These are phyloP conservation scores for Chiridota heheva DNA, from an alignment of 35 echinoderm and acorn worm species.

Conservation along the genomic window DNA sequence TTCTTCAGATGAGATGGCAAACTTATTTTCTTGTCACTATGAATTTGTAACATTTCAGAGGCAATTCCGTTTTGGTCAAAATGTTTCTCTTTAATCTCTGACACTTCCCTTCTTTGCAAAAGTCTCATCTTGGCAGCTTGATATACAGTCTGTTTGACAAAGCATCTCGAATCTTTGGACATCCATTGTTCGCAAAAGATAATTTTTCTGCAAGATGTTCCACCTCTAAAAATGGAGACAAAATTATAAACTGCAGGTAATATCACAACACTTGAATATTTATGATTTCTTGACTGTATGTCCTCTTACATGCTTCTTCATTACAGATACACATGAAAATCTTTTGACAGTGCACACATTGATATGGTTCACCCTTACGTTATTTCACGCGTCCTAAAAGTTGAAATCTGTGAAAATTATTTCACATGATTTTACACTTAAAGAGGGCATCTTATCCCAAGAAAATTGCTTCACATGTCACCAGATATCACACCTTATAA, in stretches of 20 bases:
- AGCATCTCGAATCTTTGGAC: neutral
- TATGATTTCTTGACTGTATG: constrained; percentile 25
- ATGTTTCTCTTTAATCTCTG: neutral
- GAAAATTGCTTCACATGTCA: too few species aligned
- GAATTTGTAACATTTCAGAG: too few species aligned
- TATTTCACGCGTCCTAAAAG: too few species aligned
- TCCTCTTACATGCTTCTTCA: neutral
- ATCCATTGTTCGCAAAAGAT: neutral
- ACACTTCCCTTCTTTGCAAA: neutral
- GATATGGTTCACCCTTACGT: constrained; percentile 16
- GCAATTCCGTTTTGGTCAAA: neutral
- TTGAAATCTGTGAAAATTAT: too few species aligned
- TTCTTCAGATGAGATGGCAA: neutral
- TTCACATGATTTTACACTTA: too few species aligned
- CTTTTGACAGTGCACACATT: constrained; percentile 27
- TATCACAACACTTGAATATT: constrained; percentile 12
- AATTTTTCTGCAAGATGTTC: neutral
- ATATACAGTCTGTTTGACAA: neutral
- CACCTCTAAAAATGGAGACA: neutral
- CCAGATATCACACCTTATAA: too few species aligned
- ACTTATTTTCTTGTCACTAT: neutral
- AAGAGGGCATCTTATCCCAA: too few species aligned
- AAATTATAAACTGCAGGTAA: neutral
- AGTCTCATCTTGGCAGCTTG: neutral
- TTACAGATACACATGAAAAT: neutral